A percentile compares a stretch with the other conserved stretches of the same genome.
These are phyloP conservation scores for Caenorhabditis angaria DNA, from an alignment of 2,888 invertebrate species.

Conservation along the genomic window DNA sequence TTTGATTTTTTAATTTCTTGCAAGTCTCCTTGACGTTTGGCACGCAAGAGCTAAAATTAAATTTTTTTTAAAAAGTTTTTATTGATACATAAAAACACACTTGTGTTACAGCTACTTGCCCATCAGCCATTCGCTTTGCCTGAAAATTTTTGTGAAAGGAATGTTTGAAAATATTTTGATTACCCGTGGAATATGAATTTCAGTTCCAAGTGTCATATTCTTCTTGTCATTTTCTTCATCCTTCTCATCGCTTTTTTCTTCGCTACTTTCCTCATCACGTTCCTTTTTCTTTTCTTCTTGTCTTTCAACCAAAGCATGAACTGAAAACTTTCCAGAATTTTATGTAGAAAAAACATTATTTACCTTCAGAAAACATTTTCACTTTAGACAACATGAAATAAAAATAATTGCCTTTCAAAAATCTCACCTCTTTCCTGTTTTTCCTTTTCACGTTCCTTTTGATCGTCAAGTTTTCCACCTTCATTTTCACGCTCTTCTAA, in stretches of 20 bases:
- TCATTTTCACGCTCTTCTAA: background rate
- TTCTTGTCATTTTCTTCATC: conserved; percentile 19
- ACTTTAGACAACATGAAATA: background rate
- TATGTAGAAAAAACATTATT: background rate
- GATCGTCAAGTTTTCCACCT: background rate
- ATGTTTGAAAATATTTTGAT: background rate
- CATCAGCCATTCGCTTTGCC: conserved; percentile 14
- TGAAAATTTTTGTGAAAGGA: background rate
- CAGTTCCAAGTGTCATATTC: too few relatives aligned
- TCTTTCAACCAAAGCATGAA: conserved; percentile 7
- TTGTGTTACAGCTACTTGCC: conserved; percentile 15
- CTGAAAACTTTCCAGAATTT: background rate
- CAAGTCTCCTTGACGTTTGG: background rate
- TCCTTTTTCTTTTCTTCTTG: conserved; percentile 8
- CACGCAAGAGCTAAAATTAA: background rate
- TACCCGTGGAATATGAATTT: conserved; percentile 7
- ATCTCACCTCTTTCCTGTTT: background rate
- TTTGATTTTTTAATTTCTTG: conserved; percentile 7
- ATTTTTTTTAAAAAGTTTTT: background rate
- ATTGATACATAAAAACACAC: background rate
- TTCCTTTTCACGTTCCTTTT: conserved; percentile 2
- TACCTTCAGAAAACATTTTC: background rate
- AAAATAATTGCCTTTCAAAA: background rate
- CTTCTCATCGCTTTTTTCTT: conserved; percentile 24
- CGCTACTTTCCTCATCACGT: conserved; percentile 9